These are phyloP conservation scores for Sebastes taczanowskii DNA, from an alignment of 2,797 vertebrate species.

Conservation along the genomic window DNA sequence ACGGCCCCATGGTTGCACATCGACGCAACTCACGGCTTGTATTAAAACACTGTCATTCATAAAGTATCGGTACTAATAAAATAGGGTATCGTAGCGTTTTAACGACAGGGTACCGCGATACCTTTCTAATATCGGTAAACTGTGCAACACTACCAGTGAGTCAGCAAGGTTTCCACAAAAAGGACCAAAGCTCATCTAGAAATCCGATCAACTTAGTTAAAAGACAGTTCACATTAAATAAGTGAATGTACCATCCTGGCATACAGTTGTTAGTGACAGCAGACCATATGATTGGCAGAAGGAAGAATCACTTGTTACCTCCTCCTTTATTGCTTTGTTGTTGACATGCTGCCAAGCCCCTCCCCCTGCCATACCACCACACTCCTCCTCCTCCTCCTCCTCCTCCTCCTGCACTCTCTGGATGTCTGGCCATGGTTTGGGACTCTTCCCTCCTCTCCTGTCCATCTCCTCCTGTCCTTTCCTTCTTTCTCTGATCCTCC, in stretches of 20 bases:
- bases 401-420: slow-evolving; percentile 38
- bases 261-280: not conserved
- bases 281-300: slow-evolving; percentile 30
- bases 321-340: slow-evolving; percentile 4
- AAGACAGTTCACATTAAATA: not conserved
- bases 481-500: slow-evolving; percentile 31
- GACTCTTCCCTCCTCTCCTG: slow-evolving; percentile 49
- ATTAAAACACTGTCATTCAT: not conserved
- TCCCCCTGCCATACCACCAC: slow-evolving; percentile 39
- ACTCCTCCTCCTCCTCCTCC: slow-evolving; percentile 2
- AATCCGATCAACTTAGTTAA: not conserved
- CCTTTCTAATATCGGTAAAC: not conserved
- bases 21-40: not conserved
- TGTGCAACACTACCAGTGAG: not conserved
- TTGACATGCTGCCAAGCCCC: slow-evolving; percentile 57
- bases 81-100: not conserved
- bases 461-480: slow-evolving; percentile 42
- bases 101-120: not conserved
- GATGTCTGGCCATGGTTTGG: slow-evolving; percentile 37
- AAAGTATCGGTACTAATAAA: not conserved
- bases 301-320: slow-evolving; percentile 20
- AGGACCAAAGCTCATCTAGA: not conserved
- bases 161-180: not conserved
- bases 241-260: not conserved
- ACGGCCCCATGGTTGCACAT: too few species aligned